Base-by-base conservation (phyloP, 64 coral and sea anemone species). In the Catalaphyllia jardinei region DNA sequence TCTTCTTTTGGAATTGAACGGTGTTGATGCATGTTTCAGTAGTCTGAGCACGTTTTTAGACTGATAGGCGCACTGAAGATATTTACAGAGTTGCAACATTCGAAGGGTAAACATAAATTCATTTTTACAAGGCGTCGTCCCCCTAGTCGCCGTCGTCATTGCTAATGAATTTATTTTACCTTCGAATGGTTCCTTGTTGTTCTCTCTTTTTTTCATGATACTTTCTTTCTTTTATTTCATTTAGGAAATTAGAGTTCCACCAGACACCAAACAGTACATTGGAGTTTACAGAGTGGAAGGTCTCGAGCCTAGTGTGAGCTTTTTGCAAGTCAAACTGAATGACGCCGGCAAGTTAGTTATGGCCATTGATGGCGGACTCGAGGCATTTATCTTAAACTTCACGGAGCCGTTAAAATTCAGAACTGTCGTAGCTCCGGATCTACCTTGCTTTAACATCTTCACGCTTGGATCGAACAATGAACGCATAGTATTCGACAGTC, bases 361-460 rank as follows among this genome's bases (percentile, higher is more conserved):
- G 4, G 78, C 25, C 49, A 28, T 2, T 8, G 75, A 88, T 49
- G 71, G 71, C 29, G 12, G 10, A 15, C 6, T 17, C 10, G 84
- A 92, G 30, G 22, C 16, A 19, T 88, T 96, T 54, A 7, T 88
- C 33, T 62, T 96, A 17, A 93, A 72, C 61, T 91, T 88, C 57
- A 87, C 92, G 67, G 28, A 90, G 67, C 94, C 94, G 18, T 79
- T 89, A 51, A 87, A 46, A 12, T 96, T 96, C 64, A 65, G 76
- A 74, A 25, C 93, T 0, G 35, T 74, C 22, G 16, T 93, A 0
- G 50, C 87, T 1, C 30, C 88, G 54, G 13, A 0, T 17, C 0
- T 46, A 22, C 3, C 29, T 30, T 96, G 94, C 49, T 62, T 2
- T 39, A 0, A 0, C 2, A 73, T 88, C 17, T 96, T 89, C 73